Evolutionary conservation across 2,113 vertebrate genomes (phyloP).

Genomic region (Uria lomvia): DNA sequence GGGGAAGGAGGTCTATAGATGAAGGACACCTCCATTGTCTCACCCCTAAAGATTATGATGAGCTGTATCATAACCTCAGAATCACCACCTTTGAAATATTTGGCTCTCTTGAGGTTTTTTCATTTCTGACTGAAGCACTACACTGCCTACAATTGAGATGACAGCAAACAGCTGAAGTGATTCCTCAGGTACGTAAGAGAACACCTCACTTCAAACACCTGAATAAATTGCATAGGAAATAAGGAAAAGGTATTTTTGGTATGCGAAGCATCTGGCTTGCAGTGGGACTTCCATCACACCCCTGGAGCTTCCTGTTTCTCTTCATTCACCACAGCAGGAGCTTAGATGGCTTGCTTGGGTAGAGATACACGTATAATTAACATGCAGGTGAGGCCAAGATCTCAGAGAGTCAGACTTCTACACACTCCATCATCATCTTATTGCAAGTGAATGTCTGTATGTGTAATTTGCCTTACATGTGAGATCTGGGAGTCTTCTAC

Average conservation of each 20-base stretch:
- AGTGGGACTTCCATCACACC: background rate
- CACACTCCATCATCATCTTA: background rate
- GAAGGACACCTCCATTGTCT: background rate
- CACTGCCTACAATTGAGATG: background rate
- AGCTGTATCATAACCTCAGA: background rate
- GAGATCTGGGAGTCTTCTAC: background rate
- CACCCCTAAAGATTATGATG: background rate
- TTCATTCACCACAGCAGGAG: background rate
- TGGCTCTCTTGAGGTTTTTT: background rate
- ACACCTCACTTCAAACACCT: background rate
- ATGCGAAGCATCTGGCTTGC: background rate
- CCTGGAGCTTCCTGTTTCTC: background rate
- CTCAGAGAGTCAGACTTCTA: background rate
- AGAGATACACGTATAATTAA: background rate
- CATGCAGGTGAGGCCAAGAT: background rate
- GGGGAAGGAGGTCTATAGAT: background rate
- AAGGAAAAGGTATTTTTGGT: background rate
- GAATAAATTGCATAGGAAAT: background rate
- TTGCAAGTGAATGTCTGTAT: background rate
- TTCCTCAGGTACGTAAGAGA: background rate
- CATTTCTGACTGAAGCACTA: background rate
- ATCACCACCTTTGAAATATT: background rate
- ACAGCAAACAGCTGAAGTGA: background rate
- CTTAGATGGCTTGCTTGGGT: background rate
- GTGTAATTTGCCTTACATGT: background rate